Evolutionary conservation across 2,113 vertebrate species (phyloP), one percentile per base, ranked within the genome.

Genomic region (Cololabis saira): DNA sequence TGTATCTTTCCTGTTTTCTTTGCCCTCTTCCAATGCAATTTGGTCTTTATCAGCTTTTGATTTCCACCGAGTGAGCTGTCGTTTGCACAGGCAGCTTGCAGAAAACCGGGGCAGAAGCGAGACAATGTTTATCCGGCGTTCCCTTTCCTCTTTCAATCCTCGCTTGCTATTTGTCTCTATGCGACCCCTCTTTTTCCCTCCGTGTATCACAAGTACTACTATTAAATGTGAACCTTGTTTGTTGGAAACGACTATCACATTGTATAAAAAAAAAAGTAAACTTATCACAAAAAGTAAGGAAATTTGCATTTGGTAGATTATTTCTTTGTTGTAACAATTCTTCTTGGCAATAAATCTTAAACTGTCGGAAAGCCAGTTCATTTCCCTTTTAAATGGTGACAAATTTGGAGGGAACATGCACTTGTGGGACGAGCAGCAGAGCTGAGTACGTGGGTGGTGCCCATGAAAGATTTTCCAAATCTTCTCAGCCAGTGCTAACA

Each of bases 1-100:
- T 83, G 84, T 89, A 87, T 88, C 86, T 81, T 89, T 88, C 84
- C 83, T 86, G 84, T 91, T 90, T 90, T 79, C 52, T 61, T 78
- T 67, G 24, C 68, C 54, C 67, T 59, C 56, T 74, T 81, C 86
- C 71, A 49, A 75, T 61, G 81, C 76, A 84, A 87, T 91, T 89
- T 90, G 89, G 77, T 81, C 66, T 87, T 89, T 89, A 91, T 91
- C 89, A 84, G 75, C 83, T 76, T 87, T 84, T 84, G 80, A 88
- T 89, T 90, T 90, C 81, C 84, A 83, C 83, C 13, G 81, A 89
- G 82, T 78, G 61, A 86, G 70, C 74, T 77, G 74, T 80, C 72
- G 67, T 55, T 65, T 69, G 70, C 61, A 43, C 33, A 61, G 63
- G 58, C 64, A 74, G 73, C 58, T 42, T 49, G 44, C 21, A 63